phyloP scores from a whole-genome alignment of 2,113 vertebrate species.

The Procavia capensis region DNA sequence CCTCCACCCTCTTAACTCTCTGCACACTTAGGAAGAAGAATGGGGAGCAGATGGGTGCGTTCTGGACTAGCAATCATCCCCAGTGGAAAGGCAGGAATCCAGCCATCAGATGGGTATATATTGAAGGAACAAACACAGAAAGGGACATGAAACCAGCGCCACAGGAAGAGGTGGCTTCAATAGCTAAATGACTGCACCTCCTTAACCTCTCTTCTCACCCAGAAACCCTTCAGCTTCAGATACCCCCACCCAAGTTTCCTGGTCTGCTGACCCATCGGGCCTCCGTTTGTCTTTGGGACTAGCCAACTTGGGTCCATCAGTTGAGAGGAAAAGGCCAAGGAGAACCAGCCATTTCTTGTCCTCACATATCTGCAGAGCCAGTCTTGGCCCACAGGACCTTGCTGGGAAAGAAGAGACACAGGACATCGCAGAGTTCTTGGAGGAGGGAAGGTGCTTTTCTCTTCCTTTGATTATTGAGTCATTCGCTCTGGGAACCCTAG shows the following conservation, averaged over 20 bases:
- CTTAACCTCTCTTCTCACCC: fast-evolving
- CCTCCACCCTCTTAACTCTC: neutral
- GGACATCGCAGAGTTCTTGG: neutral
- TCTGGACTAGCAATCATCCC: neutral
- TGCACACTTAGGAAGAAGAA: neutral
- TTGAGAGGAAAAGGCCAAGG: neutral
- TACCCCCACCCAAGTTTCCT: neutral
- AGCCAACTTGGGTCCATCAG: neutral
- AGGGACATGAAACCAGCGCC: neutral
- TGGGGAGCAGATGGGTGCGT: neutral
- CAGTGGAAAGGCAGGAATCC: neutral
- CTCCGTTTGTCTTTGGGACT: neutral
- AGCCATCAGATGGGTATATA: neutral
- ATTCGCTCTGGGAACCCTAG: neutral
- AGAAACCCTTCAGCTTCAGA: neutral
- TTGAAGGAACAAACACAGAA: neutral
- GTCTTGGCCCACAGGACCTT: neutral
- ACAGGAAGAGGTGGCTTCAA: neutral
- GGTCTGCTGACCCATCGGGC: neutral
- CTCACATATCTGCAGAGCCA: neutral
- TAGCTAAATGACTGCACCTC: neutral
- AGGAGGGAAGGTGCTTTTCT: neutral
- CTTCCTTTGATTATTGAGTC: too few species aligned
- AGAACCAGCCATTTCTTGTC: neutral
- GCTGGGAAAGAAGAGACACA: neutral